phyloP scores from a whole-genome alignment of 1,140 invertebrate genomes.

The Lepidurus apus region DNA sequence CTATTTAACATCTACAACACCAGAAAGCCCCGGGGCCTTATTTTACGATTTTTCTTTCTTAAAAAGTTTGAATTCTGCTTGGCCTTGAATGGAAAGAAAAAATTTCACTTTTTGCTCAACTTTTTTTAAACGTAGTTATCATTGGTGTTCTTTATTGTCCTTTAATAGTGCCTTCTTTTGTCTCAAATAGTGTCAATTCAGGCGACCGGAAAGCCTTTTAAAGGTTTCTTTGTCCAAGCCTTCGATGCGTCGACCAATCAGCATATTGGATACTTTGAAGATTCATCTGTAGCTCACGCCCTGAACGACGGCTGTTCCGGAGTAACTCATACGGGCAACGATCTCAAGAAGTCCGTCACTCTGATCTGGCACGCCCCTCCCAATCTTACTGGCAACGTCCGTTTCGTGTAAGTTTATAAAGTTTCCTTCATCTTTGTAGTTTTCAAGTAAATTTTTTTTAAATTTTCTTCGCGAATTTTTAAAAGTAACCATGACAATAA shows the following conservation, averaged over 20 bases:
- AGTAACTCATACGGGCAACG: constrained; percentile 27
- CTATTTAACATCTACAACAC: no score
- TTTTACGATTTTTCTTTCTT: no score
- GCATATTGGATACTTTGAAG: constrained; percentile 26
- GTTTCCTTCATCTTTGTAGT: background rate
- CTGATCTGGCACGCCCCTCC: constrained; percentile 30
- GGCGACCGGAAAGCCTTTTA: constrained; percentile 1
- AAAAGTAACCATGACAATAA: no score
- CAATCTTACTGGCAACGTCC: constrained; percentile 28
- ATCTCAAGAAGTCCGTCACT: constrained; percentile 27
- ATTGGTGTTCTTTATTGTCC: background rate
- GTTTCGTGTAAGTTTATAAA: constrained; percentile 24
- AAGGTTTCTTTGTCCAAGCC: constrained; percentile 29
- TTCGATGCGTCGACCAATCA: constrained; percentile 28
- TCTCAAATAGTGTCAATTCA: background rate
- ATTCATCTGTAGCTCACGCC: constrained; percentile 4
- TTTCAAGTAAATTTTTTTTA: no score
- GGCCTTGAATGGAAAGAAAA: no score
- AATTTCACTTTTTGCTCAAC: no score
- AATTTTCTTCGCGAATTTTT: no score
- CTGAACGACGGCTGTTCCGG: constrained; percentile 10
- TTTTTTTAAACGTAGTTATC: background rate
- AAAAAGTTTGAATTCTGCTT: no score
- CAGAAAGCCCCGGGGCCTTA: no score
- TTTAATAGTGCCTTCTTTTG: background rate